phyloP scores from a whole-genome alignment of 2,797 vertebrate genomes.

The Chelon labrosus region DNA sequence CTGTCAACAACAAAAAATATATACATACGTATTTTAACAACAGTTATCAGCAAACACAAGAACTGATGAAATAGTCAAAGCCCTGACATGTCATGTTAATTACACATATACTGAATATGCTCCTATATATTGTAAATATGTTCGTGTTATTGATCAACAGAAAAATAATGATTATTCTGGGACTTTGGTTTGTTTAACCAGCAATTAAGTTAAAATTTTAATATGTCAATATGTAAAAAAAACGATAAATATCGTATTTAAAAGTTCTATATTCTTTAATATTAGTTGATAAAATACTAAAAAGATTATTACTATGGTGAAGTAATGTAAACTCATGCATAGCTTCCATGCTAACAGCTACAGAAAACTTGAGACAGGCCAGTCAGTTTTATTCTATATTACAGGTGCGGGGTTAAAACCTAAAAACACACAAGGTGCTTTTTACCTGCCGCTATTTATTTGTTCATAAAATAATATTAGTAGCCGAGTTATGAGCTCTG shows the following conservation, averaged over 20 bases:
- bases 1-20: constrained; percentile 67
- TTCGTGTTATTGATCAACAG: background rate
- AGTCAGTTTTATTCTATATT: background rate
- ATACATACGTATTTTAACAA: background rate
- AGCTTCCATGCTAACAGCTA: constrained; percentile 9
- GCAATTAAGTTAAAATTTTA: background rate
- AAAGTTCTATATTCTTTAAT: too few relatives aligned
- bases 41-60: background rate
- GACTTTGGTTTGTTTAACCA: background rate
- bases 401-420: accelerated
- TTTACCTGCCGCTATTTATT: accelerated
- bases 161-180: too few relatives aligned
- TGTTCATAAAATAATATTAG: accelerated
- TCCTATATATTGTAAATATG: background rate
- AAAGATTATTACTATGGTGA: too few relatives aligned
- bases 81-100: background rate
- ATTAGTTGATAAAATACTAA: too few relatives aligned
- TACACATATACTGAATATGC: background rate
- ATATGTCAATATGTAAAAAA: too few relatives aligned
- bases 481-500: background rate
- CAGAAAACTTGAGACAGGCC: background rate
- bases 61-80: too few relatives aligned
- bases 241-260: too few relatives aligned
- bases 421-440: accelerated
- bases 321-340: background rate